Conservation (phyloP, 2,888 invertebrate genomes). For the Erebia palarica region DNA sequence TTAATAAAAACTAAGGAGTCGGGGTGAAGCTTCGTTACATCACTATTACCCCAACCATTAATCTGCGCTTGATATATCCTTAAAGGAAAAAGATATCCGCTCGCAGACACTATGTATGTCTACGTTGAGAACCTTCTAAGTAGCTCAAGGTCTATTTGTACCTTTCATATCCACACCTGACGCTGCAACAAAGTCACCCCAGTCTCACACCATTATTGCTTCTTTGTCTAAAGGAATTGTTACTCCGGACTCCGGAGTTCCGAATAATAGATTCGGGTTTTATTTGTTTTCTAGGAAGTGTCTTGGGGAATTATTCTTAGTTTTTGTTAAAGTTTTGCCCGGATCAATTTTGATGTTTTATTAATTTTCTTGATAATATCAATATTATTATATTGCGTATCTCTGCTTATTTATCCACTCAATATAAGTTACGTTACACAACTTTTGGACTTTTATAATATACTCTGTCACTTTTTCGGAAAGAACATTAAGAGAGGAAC, state of each 20-base stretch:
- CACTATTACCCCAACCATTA: slow-evolving; percentile 14
- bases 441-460: too few species aligned
- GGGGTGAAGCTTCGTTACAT: slow-evolving; percentile 5
- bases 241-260: not conserved
- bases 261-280: slow-evolving; percentile 2
- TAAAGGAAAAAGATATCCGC: slow-evolving; percentile 32
- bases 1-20: not conserved
- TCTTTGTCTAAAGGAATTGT: slow-evolving; percentile 2
- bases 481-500: too few species aligned
- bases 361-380: not conserved
- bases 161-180: slow-evolving; percentile 11
- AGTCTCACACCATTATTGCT: not conserved
- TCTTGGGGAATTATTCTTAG: not conserved
- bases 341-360: not conserved
- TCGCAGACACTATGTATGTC: slow-evolving; percentile 25
- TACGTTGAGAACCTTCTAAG: slow-evolving; percentile 24
- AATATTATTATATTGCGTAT: not conserved
- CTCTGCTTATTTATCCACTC: not conserved
- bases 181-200: slow-evolving; percentile 4
- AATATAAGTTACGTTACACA: not conserved
- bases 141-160: slow-evolving; percentile 14
- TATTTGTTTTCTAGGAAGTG: not conserved
- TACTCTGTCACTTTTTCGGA: too few species aligned
- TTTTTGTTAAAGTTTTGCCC: not conserved
- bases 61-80: slow-evolving; percentile 24